phyloP scores from a whole-genome alignment of 2,888 invertebrate genomes.

The Aspidapion aeneum region DNA sequence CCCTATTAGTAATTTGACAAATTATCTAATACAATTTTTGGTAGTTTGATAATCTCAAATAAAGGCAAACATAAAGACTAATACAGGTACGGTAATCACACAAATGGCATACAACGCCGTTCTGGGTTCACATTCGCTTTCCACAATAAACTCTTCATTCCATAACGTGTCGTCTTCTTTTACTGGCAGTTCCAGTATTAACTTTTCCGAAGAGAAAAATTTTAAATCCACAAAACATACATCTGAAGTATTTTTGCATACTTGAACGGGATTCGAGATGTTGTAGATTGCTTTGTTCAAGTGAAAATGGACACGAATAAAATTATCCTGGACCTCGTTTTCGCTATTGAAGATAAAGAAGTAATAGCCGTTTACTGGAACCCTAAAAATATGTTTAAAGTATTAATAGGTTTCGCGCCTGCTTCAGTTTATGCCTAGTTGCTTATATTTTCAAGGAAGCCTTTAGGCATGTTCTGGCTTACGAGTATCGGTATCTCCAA shows the following conservation, averaged over 20 bases:
- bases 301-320: constrained; percentile 64
- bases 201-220: constrained; percentile 67
- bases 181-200: constrained; percentile 66
- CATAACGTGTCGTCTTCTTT: constrained; percentile 61
- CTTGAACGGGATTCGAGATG: constrained; percentile 57
- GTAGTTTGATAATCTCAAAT: constrained; percentile 57
- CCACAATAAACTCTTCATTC: constrained; percentile 71
- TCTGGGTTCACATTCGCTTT: constrained; percentile 71
- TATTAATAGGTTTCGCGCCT: too few relatives aligned
- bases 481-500: too few relatives aligned
- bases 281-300: constrained; percentile 70
- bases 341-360: constrained; percentile 82
- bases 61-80: constrained; percentile 70
- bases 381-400: constrained; percentile 50
- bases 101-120: constrained; percentile 66
- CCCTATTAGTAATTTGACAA: too few relatives aligned
- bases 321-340: constrained; percentile 71
- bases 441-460: too few relatives aligned
- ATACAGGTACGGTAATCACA: constrained; percentile 66
- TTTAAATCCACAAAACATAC: constrained; percentile 62
- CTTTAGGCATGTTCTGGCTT: background rate
- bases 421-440: too few relatives aligned
- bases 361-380: constrained; percentile 74
- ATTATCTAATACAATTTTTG: too few relatives aligned
- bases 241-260: constrained; percentile 61